Conservation (phyloP, 2,113 vertebrate genomes). For the Psittacus erithacus region DNA sequence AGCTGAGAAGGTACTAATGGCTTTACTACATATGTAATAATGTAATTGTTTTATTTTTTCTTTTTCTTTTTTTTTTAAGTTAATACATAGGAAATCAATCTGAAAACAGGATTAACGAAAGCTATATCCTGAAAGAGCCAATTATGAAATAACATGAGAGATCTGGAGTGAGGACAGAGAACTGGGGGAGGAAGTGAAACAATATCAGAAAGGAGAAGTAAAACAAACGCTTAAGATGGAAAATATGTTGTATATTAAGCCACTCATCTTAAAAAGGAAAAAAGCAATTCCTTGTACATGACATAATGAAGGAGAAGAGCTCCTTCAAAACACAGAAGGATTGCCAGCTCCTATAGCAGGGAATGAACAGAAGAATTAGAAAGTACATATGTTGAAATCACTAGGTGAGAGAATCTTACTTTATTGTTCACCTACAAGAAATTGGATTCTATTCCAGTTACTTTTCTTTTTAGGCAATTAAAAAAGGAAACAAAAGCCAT, state of each 20-base stretch:
- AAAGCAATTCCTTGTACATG: not conserved
- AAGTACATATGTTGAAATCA: not conserved
- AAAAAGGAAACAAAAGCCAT: slow-evolving; percentile 31
- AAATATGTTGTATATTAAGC: not conserved
- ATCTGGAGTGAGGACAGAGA: not conserved
- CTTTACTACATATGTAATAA: not conserved
- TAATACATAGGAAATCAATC: not conserved
- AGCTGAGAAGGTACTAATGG: not conserved
- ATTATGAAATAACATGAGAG: not conserved
- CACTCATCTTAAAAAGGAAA: not conserved
- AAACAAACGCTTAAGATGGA: not conserved
- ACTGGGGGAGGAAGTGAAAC: not conserved
- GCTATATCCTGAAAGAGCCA: not conserved
- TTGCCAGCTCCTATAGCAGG: not conserved
- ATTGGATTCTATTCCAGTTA: not conserved
- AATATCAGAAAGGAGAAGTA: not conserved
- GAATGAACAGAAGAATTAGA: not conserved
- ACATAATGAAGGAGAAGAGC: not conserved
- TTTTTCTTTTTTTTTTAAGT: not conserved
- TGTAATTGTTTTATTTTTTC: rapidly evolving
- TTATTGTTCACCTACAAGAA: not conserved
- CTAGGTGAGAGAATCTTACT: not conserved
- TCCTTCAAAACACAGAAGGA: not conserved
- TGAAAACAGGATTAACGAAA: not conserved
- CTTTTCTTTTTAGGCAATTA: slow-evolving; percentile 19